These are phyloP conservation scores for Conopomorpha cramerella DNA, from an alignment of 1,140 invertebrate species.

Conservation along the genomic window DNA sequence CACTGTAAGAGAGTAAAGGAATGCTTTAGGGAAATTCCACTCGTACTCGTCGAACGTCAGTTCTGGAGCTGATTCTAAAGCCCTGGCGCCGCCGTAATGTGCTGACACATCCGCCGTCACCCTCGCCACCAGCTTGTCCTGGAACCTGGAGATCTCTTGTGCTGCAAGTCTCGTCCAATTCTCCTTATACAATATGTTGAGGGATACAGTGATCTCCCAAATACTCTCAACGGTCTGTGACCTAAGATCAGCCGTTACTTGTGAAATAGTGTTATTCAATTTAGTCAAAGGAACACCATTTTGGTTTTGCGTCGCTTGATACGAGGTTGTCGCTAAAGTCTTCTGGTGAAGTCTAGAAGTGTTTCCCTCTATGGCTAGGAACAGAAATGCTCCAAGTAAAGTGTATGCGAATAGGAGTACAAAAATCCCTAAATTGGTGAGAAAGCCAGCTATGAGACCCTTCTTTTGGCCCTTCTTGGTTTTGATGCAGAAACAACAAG, in stretches of 20 bases:
- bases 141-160: conserved; percentile 87
- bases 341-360: conserved; percentile 68
- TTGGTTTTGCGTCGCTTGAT: conserved; percentile 47
- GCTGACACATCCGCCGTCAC: conserved; percentile 73
- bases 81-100: conserved; percentile 47
- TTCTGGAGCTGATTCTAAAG: conserved; percentile 46
- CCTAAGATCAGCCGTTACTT: conserved; percentile 54
- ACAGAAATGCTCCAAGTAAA: conserved; percentile 86
- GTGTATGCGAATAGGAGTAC: conserved; percentile 87
- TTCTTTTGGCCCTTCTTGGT: conserved; percentile 67
- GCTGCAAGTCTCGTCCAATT: conserved; percentile 90
- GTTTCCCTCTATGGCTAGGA: conserved; percentile 85
- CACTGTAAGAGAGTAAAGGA: conserved; percentile 94
- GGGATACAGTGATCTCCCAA: conserved; percentile 92
- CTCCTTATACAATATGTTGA: conserved; percentile 93
- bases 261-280: conserved; percentile 34
- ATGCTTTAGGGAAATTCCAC: conserved; percentile 93
- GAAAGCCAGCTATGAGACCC: conserved; percentile 70
- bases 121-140: conserved; percentile 81
- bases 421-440: conserved; percentile 89
- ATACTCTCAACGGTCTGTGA: conserved; percentile 83
- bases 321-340: conserved; percentile 65
- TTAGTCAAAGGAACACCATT: conserved; percentile 35
- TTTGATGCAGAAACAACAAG: conserved; percentile 70
- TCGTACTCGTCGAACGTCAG: conserved; percentile 68